Base-by-base conservation (phyloP, 2,888 invertebrate genomes). In the Hemithea aestivaria region DNA sequence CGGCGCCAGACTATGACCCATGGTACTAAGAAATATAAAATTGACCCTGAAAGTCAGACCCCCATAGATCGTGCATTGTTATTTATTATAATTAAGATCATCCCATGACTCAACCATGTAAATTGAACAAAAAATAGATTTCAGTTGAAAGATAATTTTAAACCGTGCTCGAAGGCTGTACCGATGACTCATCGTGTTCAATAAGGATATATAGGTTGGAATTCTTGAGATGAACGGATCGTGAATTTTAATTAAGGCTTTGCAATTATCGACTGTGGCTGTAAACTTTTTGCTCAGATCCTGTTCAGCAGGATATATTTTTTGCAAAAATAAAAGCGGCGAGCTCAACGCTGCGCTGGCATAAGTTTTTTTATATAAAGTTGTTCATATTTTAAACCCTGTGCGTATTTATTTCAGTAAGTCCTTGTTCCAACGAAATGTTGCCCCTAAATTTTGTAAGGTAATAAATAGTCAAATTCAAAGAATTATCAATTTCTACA, bases 121-220 rank as follows among this genome's bases (percentile, higher is more conserved):
- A 12, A 33, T 21, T 25, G 29, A 10, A n/a, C 2, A 7, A 26
- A 10, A 20, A 11, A 32, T 33, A 23, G 35, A 42, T 42, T 46
- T 46, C 27, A 37, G 30, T 28, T 11, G 21, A 37, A 33, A 28
- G 35, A 38, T 40, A 33, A 16, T 16, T 16, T 16, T 16, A 35
- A 20, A 20, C 7, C 20, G 7, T 8, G 21, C 16, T 28, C 16
- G 42, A 36, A 37, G 27, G 20, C 7, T 28, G 21, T 36, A n/a
- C n/a, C 25, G 11, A 31, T 50, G 49, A 46, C 11, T 34, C 43
- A 47, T 27, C 10, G 2, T 7, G 10, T 27, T 38, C 21, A 20
- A 29, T 22, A 30, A 39, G 31, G 44, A 32, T 44, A 12, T 27
- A 32, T 7, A 16, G 8, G 27, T 27, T 20, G 1, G 2, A 16